Evolutionary conservation across 2,888 invertebrate species (phyloP).

Genomic region (Hoplodrina ambigua): DNA sequence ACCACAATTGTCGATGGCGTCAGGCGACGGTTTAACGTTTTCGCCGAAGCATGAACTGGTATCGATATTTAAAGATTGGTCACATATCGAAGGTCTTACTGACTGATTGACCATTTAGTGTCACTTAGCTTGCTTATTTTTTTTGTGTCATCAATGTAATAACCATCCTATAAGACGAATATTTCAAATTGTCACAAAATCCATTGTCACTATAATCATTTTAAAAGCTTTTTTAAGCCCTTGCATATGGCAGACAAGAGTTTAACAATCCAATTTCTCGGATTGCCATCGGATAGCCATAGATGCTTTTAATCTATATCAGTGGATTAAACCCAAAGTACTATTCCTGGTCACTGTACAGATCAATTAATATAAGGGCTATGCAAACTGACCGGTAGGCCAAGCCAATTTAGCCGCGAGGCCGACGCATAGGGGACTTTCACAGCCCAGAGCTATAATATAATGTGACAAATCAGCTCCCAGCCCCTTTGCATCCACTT

Average conservation of each 20-base stretch:
- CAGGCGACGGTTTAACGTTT: background rate
- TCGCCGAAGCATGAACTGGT: background rate
- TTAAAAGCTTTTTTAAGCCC: background rate
- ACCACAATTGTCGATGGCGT: background rate
- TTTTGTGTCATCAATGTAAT: no score
- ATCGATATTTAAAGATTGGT: no score
- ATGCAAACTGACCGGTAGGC: background rate
- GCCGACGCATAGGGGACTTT: background rate
- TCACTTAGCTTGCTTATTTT: no score
- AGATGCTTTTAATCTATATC: background rate
- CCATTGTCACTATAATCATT: background rate
- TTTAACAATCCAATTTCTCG: background rate
- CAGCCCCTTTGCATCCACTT: constrained; percentile 21
- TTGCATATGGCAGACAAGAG: background rate
- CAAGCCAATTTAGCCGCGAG: constrained; percentile 19
- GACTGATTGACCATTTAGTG: no score
- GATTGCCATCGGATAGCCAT: background rate
- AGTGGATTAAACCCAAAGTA: background rate
- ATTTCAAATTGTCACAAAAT: background rate
- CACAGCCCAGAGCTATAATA: constrained; percentile 20
- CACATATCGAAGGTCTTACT: background rate
- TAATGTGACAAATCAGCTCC: constrained; percentile 34
- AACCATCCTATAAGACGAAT: no score
- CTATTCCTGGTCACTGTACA: background rate
- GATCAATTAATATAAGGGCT: constrained; percentile 31